Evolutionary conservation across 2,888 invertebrate species (phyloP).

Genomic region (Podotricha telesiphe): DNA sequence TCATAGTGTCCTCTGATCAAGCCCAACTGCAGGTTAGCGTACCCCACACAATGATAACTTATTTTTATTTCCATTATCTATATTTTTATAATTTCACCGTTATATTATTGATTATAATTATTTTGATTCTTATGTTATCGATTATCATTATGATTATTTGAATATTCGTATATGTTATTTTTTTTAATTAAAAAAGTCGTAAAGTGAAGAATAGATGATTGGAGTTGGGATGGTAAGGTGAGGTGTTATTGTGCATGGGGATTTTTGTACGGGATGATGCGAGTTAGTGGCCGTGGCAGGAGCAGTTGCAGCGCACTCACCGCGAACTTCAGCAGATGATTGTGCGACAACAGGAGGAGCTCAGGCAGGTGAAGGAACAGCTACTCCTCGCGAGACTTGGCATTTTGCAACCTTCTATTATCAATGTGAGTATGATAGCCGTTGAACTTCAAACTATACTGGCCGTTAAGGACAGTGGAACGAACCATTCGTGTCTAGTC

Average conservation of each 20-base stretch:
- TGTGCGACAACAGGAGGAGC: constrained; percentile 92
- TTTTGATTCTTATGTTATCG: background rate
- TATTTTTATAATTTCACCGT: background rate
- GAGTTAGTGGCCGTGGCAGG: constrained; percentile 82
- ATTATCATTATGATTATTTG: background rate
- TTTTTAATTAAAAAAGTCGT: too few relatives aligned
- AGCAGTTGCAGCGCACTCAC: constrained; percentile 91
- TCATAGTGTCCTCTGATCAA: constrained; percentile 64
- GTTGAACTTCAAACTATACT: too few relatives aligned
- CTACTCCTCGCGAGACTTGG: constrained; percentile 91
- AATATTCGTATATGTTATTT: too few relatives aligned
- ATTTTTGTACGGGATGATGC: constrained; percentile 51
- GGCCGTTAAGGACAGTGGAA: too few relatives aligned
- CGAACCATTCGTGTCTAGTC: too few relatives aligned
- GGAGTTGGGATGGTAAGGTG: background rate
- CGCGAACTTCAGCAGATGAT: constrained; percentile 93
- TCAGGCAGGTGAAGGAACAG: constrained; percentile 93
- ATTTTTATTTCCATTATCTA: constrained; percentile 1
- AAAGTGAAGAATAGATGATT: too few relatives aligned
- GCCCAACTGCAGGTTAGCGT: constrained; percentile 66
- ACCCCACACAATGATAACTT: background rate
- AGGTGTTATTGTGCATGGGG: constrained; percentile 1
- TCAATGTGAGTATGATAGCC: constrained; percentile 60
- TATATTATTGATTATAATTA: constrained; percentile 11
- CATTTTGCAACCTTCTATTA: constrained; percentile 78